These are phyloP conservation scores for Thyatira batis DNA, from an alignment of 2,888 invertebrate species.

Conservation along the genomic window DNA sequence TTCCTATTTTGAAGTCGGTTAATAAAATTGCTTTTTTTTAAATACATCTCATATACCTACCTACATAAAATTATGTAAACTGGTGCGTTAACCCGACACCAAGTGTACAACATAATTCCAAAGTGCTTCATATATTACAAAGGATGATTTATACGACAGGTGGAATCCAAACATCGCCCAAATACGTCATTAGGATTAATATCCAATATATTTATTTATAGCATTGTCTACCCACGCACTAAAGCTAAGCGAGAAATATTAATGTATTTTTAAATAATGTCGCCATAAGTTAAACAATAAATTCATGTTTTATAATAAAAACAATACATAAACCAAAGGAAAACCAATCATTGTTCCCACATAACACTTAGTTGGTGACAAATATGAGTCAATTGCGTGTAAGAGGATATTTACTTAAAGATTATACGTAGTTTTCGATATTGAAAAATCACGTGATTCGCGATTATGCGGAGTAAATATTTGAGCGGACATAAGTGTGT, in stretches of 20 bases:
- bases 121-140: neutral
- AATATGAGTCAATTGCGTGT: neutral
- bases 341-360: no score
- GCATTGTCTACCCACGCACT: conserved; percentile 19
- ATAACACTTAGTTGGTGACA: no score
- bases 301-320: no score
- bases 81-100: no score
- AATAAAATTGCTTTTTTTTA: no score
- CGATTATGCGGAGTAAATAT: neutral
- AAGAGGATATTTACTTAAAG: neutral
- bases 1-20: no score
- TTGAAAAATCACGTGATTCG: neutral
- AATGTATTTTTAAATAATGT: conserved; percentile 12
- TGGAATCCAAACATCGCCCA: conserved; percentile 27
- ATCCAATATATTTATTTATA: conserved; percentile 31
- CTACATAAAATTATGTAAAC: no score
- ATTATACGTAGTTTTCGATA: neutral
- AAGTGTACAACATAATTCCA: no score
- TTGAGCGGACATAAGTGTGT: neutral
- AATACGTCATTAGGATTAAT: conserved; percentile 35
- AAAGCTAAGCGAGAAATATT: conserved; percentile 11
- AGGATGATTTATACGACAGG: conserved; percentile 31
- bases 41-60: no score
- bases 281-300: no score
- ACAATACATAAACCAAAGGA: no score